Conservation (phyloP, 2,797 vertebrate species). For the Salarias fasciatus region DNA sequence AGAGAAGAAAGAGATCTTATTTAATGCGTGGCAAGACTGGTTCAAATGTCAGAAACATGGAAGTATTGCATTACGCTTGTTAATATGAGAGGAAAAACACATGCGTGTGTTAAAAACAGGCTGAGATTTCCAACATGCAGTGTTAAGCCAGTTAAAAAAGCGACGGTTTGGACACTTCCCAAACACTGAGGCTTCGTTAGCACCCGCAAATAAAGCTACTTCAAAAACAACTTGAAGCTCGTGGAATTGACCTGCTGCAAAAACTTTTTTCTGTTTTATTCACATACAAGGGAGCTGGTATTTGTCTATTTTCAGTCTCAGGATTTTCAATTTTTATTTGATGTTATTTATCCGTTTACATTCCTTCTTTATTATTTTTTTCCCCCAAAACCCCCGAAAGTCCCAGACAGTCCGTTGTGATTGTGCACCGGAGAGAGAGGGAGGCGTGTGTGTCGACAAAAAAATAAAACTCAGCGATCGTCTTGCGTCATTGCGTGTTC, state of each 20-base stretch:
- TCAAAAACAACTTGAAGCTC: conserved; percentile 57
- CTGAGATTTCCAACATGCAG: conserved; percentile 67
- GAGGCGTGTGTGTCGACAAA: conserved; percentile 46
- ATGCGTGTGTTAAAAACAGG: conserved; percentile 59
- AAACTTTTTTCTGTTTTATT: conserved; percentile 73
- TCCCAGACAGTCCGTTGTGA: conserved; percentile 68
- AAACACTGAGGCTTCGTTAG: conserved; percentile 57
- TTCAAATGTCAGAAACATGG: conserved; percentile 51
- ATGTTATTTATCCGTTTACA: conserved; percentile 40
- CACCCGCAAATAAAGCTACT: conserved; percentile 59
- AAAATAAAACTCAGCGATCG: conserved; percentile 52
- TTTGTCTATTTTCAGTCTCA: conserved; percentile 69
- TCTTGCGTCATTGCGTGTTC: conserved; percentile 54
- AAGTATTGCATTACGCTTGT: conserved; percentile 33
- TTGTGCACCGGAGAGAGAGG: conserved; percentile 68
- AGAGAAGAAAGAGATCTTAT: conserved; percentile 35
- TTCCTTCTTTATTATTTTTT: conserved; percentile 48
- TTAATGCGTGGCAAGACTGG: conserved; percentile 24
- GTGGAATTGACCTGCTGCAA: conserved; percentile 66
- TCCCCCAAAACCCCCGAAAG: conserved; percentile 41
- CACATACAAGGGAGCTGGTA: conserved; percentile 80
- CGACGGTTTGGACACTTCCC: conserved; percentile 49
- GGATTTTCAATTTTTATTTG: conserved; percentile 60
- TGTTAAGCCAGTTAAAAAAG: conserved; percentile 43
- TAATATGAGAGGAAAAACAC: conserved; percentile 54